Evolutionary conservation across 2,888 invertebrate species (phyloP).

Genomic region (Hymenopus coronatus): DNA sequence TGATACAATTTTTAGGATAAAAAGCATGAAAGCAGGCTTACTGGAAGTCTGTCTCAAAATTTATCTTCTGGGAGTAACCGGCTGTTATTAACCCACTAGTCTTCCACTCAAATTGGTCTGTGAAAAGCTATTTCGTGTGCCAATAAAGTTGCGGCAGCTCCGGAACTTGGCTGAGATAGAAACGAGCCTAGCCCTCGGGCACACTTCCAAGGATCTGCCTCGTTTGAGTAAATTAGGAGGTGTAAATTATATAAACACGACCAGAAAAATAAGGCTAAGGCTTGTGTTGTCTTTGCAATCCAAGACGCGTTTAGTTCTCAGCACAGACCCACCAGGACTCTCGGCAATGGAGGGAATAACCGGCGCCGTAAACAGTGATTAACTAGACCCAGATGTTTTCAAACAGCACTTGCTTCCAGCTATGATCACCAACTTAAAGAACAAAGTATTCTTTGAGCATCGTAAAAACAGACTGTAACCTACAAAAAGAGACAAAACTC

Average conservation of each 20-base stretch:
- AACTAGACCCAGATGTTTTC: not conserved
- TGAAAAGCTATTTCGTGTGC: not conserved
- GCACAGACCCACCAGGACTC: not conserved
- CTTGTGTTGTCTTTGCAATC: not conserved
- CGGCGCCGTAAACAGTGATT: not conserved
- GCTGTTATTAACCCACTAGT: not conserved
- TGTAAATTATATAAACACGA: constrained; percentile 4
- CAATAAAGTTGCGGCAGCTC: not conserved
- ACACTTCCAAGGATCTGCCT: not conserved
- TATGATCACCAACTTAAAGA: not conserved
- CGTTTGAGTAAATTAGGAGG: constrained; percentile 11
- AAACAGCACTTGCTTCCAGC: not conserved
- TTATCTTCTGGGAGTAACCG: not conserved
- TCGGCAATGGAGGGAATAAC: not conserved
- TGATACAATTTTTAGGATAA: too few species aligned
- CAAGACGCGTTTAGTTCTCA: not conserved
- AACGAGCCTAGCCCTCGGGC: not conserved
- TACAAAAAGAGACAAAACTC: too few species aligned
- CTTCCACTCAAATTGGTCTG: not conserved
- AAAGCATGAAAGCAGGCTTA: not conserved
- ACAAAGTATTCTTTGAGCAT: not conserved
- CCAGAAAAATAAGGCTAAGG: not conserved
- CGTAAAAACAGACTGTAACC: not conserved
- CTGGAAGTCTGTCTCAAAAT: not conserved
- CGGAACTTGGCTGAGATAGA: not conserved